Evolutionary conservation across 2,888 invertebrate species (phyloP).

Genomic region (Odontomyia ornata): DNA sequence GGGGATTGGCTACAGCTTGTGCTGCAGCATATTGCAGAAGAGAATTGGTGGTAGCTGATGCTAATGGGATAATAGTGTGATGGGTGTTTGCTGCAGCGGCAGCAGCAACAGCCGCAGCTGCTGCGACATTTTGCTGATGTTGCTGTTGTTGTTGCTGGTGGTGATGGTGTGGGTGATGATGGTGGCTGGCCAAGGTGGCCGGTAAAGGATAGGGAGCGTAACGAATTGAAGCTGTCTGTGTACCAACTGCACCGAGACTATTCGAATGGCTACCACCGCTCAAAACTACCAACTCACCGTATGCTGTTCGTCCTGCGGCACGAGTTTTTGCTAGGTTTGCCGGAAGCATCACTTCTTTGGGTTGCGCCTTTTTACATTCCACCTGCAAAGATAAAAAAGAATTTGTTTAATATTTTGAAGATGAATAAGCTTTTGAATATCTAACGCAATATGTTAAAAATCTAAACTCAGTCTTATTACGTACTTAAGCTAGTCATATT

Average conservation of each 20-base stretch:
- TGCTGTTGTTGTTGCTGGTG: slow-evolving; percentile 55
- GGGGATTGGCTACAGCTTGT: slow-evolving; percentile 70
- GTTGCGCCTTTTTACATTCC: slow-evolving; percentile 99
- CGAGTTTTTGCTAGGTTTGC: slow-evolving; percentile 95
- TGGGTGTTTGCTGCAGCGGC: slow-evolving; percentile 55
- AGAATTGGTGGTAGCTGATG: slow-evolving; percentile 62
- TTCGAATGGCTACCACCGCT: slow-evolving; percentile 73
- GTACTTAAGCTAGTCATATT: too few species aligned
- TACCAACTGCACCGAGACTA: slow-evolving; percentile 60
- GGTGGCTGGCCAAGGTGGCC: slow-evolving; percentile 62
- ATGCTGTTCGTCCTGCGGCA: slow-evolving; percentile 93
- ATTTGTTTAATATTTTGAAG: neutral
- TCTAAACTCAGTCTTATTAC: too few species aligned
- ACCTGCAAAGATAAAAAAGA: slow-evolving; percentile 84
- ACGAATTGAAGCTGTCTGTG: slow-evolving; percentile 67
- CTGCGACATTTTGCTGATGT: slow-evolving; percentile 55
- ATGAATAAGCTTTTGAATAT: too few species aligned
- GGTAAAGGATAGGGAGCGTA: slow-evolving; percentile 73
- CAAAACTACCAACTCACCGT: slow-evolving; percentile 96
- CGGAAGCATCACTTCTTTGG: slow-evolving; percentile 99
- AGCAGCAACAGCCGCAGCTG: slow-evolving; percentile 57
- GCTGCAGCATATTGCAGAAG: slow-evolving; percentile 69
- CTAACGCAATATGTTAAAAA: too few species aligned
- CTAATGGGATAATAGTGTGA: slow-evolving; percentile 56
- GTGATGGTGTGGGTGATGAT: slow-evolving; percentile 58